Base-by-base conservation (phyloP, 30 jellyfish, hydroid and myxozoan genomes). In the Morbakka virulenta region DNA sequence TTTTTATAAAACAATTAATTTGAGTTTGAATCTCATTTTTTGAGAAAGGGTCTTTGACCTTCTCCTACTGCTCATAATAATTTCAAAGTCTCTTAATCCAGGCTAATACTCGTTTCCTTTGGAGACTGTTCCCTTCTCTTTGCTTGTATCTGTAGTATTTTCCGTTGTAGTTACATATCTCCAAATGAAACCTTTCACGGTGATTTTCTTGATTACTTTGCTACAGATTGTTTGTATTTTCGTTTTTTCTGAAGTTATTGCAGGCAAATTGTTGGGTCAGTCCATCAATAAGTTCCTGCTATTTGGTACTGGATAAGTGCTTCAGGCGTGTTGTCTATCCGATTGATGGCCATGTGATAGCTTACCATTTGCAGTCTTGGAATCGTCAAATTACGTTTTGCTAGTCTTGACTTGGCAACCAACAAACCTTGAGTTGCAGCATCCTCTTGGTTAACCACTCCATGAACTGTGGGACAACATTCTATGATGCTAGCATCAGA, bases 191-290 rank as follows among this genome's bases (percentile, higher is more conserved):
- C 63, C 32, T 62, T 76, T 76, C 85, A 53, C 75, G 14, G 32
- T 61, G 48, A 76, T 62, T 50, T 77, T 62, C n/a, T 0, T 28
- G 0, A 62, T 83, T 12, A 50, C 33, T 6, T 77, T 61, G 72
- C 50, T 23, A 77, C 88, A 41, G 64, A 77, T 32, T 12, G 48
- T 22, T 32, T 62, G 47, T 77, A 77, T 13, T 30, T 20, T 11
- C 86, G 49, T 31, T 34, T 22, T 77, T 17, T 70, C 30, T 32
- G 28, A 3, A 77, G 25, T 83, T 70, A 62, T 25, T 77, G 77
- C 3, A 77, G 76, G 0, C 32, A 71, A 30, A 77, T 83, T 3
- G 88, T 77, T 35, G 80, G 28, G 73, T 77, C 88, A 6, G 72
- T 30, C 88, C 88, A 62, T 3, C 32, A 83, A 4, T 4, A 9